These are phyloP conservation scores for Melieria crassipennis DNA, from an alignment of 2,888 invertebrate genomes.

Conservation along the genomic window DNA sequence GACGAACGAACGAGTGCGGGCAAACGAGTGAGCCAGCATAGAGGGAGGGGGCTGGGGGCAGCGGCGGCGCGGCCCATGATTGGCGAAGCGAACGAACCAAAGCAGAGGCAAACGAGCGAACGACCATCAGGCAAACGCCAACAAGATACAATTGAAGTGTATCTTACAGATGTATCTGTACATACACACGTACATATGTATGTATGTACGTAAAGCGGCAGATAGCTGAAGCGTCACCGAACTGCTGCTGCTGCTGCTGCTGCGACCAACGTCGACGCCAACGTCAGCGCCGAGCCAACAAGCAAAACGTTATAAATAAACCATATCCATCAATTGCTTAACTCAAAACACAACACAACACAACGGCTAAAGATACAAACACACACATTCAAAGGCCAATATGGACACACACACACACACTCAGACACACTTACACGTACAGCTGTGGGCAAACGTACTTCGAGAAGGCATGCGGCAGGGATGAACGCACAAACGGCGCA, in stretches of 20 bases:
- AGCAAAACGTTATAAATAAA: conserved; percentile 60
- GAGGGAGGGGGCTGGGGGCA: too few species aligned
- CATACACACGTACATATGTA: background rate
- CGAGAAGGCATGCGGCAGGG: background rate
- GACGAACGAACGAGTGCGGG: conserved; percentile 20
- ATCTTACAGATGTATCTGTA: conserved; percentile 51
- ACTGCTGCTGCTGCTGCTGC: background rate
- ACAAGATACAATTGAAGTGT: conserved; percentile 42
- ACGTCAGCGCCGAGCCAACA: conserved; percentile 17
- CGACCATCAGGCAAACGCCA: too few species aligned
- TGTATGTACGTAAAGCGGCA: background rate
- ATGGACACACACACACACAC: conserved; percentile 34
- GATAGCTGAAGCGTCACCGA: background rate
- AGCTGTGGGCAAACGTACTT: conserved; percentile 27
- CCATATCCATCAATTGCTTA: conserved; percentile 63
- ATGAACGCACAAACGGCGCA: too few species aligned
- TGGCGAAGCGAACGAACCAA: too few species aligned
- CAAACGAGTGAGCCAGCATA: conserved; percentile 23
- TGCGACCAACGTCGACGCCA: background rate
- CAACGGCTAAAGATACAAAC: conserved; percentile 29
- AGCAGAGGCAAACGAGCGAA: too few species aligned
- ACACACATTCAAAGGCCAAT: background rate
- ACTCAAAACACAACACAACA: conserved; percentile 50
- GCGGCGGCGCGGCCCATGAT: too few species aligned
- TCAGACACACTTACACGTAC: conserved; percentile 38